A percentile compares a stretch with the other conserved stretches of the same genome.
These are phyloP conservation scores for Acrossocheilus wenchowensis DNA, from an alignment of 2,797 vertebrate genomes.

Conservation along the genomic window DNA sequence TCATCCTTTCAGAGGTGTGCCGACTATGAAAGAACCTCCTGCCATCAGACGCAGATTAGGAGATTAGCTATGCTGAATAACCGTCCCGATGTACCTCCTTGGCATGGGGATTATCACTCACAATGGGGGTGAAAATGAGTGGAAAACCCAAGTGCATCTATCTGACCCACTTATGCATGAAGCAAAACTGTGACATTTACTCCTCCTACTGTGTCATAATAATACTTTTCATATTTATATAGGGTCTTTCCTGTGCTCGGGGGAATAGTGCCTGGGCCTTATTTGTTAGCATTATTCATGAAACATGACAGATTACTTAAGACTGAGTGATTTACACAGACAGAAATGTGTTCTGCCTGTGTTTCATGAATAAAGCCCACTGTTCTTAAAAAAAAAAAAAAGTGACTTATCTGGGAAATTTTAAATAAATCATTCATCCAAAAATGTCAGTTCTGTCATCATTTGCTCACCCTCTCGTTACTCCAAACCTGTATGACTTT, in stretches of 20 bases:
- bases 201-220: conserved; percentile 1
- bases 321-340: background rate
- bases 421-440: background rate
- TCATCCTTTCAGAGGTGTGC: conserved; percentile 38
- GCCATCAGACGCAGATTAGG: conserved; percentile 52
- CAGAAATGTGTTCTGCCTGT: background rate
- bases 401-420: background rate
- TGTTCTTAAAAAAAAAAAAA: background rate
- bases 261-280: background rate
- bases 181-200: background rate
- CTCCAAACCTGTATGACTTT: background rate
- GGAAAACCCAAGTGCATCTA: background rate
- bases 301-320: background rate
- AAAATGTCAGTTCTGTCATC: background rate
- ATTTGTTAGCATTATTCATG: background rate
- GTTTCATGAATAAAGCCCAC: background rate
- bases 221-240: background rate
- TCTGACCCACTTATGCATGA: conserved; percentile 3
- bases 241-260: conserved; percentile 1
- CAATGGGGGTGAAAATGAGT: conserved; percentile 1
- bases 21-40: conserved; percentile 49
- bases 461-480: background rate
- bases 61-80: conserved; percentile 49
- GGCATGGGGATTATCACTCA: conserved; percentile 24
- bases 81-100: conserved; percentile 50